Evolutionary conservation across 2,888 invertebrate species (phyloP).

Genomic region (Cryptops parisi): DNA sequence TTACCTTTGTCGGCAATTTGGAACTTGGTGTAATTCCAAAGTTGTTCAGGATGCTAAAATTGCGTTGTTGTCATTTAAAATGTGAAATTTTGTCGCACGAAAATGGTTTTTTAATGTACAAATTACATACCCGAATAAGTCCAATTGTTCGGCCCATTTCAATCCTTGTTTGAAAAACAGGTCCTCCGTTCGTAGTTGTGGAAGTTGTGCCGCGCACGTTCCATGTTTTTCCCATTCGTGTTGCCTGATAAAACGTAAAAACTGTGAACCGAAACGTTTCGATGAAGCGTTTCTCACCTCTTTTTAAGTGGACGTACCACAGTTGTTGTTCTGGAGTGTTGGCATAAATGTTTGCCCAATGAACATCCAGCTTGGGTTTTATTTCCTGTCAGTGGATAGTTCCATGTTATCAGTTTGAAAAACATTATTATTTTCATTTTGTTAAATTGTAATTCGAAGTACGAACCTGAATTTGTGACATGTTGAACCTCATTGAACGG

Average conservation of each 20-base stretch:
- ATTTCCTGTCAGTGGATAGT: too few relatives aligned
- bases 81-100: too few relatives aligned
- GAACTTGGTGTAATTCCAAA: neutral
- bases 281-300: neutral
- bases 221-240: conserved; percentile 77
- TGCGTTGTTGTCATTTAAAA: too few relatives aligned
- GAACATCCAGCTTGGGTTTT: conserved; percentile 39
- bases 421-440: too few relatives aligned
- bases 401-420: too few relatives aligned
- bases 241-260: conserved; percentile 25
- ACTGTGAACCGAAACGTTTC: neutral
- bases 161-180: conserved; percentile 55
- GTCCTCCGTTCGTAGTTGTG: conserved; percentile 42
- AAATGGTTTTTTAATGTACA: neutral
- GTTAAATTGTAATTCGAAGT: too few relatives aligned
- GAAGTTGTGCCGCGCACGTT: conserved; percentile 51
- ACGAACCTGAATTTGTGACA: too few relatives aligned
- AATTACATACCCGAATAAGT: conserved; percentile 34
- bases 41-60: conserved; percentile 4
- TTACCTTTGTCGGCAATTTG: conserved; percentile 1
- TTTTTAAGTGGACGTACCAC: conserved; percentile 36
- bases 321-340: conserved; percentile 41
- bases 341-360: conserved; percentile 59
- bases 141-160: conserved; percentile 35
- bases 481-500: too few relatives aligned